These are phyloP conservation scores for Cygnus olor DNA, from an alignment of 2,797 vertebrate species.

Conservation along the genomic window DNA sequence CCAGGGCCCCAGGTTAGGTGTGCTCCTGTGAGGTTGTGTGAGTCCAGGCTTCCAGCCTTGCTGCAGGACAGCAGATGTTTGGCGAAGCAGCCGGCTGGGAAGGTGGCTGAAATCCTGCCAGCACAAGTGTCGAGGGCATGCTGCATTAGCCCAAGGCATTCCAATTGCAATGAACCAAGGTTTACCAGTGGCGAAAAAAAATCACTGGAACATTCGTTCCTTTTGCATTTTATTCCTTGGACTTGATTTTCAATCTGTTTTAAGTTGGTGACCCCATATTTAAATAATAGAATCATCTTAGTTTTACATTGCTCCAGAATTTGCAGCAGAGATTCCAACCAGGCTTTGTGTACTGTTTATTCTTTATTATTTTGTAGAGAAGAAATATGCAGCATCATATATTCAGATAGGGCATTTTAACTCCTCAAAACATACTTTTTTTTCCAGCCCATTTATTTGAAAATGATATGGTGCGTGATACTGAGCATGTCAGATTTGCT, in stretches of 20 bases:
- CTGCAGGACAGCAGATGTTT: neutral
- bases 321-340: neutral
- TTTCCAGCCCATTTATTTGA: neutral
- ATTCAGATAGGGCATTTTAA: neutral
- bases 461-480: neutral
- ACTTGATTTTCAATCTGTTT: neutral
- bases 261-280: rapidly evolving
- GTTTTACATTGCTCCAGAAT: neutral
- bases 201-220: neutral
- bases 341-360: neutral
- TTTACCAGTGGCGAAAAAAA: neutral
- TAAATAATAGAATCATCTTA: neutral
- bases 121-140: neutral
- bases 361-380: neutral
- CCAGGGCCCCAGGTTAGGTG: neutral
- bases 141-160: neutral
- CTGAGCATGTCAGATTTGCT: neutral
- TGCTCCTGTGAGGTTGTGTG: neutral
- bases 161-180: neutral
- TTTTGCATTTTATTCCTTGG: neutral
- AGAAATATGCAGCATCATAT: neutral
- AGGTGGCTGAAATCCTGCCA: neutral
- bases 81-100: neutral
- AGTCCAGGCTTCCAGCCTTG: neutral
- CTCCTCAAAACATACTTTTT: neutral